Conservation (phyloP, 2,113 vertebrate genomes). For the human (Homo sapiens) region GRCh38 chr3:77601501-77602000, state of each 20-base stretch:
- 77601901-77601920: conserved; percentile 72
- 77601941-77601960: conserved; percentile 79
- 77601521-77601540: conserved; percentile 48
- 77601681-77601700: conserved; percentile 49
- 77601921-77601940: conserved; percentile 76
- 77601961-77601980: conserved; percentile 77
- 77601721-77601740: conserved; percentile 63
- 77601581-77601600: conserved; percentile 65
- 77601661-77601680: neutral
- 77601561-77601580: conserved; percentile 61
- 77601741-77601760: conserved; percentile 30
- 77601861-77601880: conserved; percentile 69
- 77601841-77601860: conserved; percentile 70
- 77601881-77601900: conserved; percentile 74
- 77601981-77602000: conserved; percentile 88
- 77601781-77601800: neutral
- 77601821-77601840: conserved; percentile 29
- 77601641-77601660: conserved; percentile 61
- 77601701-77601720: conserved; percentile 53
- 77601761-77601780: conserved; percentile 44
- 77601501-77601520: conserved; percentile 67
- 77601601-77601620: conserved; percentile 52
- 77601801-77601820: neutral
- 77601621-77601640: conserved; percentile 71
- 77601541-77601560: conserved; percentile 52